These are phyloP conservation scores for Leptobrachium leishanense DNA, from an alignment of 2,113 vertebrate genomes.

Conservation along the genomic window DNA sequence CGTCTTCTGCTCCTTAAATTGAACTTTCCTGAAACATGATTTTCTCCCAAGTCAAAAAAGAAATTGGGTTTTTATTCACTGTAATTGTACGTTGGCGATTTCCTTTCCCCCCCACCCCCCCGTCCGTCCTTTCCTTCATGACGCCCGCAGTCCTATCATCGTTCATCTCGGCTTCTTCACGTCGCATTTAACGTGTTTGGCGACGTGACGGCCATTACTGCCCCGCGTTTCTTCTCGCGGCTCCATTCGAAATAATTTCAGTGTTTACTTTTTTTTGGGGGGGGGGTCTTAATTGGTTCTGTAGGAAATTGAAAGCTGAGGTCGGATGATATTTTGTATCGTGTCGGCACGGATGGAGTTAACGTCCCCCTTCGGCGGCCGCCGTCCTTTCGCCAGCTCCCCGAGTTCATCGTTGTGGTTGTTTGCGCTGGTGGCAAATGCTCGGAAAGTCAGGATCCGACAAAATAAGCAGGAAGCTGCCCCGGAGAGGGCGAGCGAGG, in stretches of 20 bases:
- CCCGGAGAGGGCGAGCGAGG: slow-evolving; percentile 36
- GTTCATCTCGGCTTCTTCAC: too few relatives aligned
- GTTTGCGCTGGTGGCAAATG: background rate
- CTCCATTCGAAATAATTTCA: too few relatives aligned
- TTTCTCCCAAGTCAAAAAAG: background rate
- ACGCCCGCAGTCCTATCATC: too few relatives aligned
- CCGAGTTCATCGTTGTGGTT: background rate
- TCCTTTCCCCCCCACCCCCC: too few relatives aligned
- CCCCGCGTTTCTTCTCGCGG: too few relatives aligned
- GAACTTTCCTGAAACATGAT: background rate
- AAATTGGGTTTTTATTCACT: background rate
- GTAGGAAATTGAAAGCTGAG: too few relatives aligned
- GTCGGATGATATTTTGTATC: background rate
- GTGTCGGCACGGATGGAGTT: background rate
- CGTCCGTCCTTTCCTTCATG: too few relatives aligned
- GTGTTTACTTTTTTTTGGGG: too few relatives aligned
- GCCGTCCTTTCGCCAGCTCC: background rate
- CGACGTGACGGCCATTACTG: too few relatives aligned
- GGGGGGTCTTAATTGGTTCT: too few relatives aligned
- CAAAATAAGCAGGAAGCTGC: slow-evolving; percentile 55
- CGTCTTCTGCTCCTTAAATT: background rate
- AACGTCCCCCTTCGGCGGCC: background rate
- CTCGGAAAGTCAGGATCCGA: background rate
- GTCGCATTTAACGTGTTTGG: too few relatives aligned
- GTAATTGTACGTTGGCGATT: too few relatives aligned